phyloP scores from a whole-genome alignment of 2,888 invertebrate genomes.

The Drosophila fulvimacula region DNA sequence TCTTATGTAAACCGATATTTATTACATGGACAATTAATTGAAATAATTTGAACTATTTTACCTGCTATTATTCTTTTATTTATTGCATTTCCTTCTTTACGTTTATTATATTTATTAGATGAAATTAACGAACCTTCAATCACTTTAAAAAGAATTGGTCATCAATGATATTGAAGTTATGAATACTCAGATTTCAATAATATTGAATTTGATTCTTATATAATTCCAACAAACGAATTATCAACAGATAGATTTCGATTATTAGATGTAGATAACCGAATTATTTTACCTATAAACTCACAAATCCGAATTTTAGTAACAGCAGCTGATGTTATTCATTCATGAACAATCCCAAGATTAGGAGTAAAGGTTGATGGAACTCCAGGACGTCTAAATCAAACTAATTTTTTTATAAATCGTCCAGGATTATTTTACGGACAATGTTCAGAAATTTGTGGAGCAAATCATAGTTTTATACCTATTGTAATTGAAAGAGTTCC shows the following conservation, averaged over 20 bases:
- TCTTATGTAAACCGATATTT: slow-evolving; percentile 87
- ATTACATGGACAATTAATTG: slow-evolving; percentile 87
- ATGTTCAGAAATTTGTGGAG: slow-evolving; percentile 1
- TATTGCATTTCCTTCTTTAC: slow-evolving; percentile 87
- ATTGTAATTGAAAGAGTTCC: neutral
- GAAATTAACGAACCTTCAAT: slow-evolving; percentile 87
- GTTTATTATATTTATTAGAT: slow-evolving; percentile 87
- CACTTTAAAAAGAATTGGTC: slow-evolving; percentile 86
- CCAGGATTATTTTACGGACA: neutral
- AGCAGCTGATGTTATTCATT: neutral
- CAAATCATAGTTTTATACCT: neutral
- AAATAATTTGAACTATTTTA: slow-evolving; percentile 88
- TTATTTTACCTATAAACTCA: neutral
- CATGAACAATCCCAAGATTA: neutral
- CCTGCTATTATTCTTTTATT: slow-evolving; percentile 88
- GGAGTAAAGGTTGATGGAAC: neutral
- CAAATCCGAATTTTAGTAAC: slow-evolving; percentile 1
- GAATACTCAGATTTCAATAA: slow-evolving; percentile 1
- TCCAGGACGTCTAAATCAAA: neutral
- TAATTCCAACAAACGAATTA: neutral
- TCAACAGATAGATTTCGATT: neutral
- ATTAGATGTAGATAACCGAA: neutral
- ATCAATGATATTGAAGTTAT: neutral
- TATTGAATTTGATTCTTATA: slow-evolving; percentile 1
- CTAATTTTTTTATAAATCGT: neutral